A percentile compares a stretch with the other conserved stretches of the same genome.
phyloP scores from a whole-genome alignment of 2,113 vertebrate species.

The Mormyrus iriodes region DNA sequence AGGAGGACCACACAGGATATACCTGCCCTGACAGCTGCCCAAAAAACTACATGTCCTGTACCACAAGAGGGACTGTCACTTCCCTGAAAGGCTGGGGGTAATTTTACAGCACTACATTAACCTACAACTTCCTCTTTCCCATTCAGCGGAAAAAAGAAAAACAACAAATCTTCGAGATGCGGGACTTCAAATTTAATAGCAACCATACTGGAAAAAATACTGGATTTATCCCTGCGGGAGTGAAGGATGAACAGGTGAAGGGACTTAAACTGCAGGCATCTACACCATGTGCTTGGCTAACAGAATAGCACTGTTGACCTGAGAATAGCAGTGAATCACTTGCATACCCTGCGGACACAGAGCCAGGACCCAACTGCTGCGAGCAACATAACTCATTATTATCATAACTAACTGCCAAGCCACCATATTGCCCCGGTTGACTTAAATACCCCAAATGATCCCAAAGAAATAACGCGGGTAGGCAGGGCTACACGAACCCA shows the following conservation, averaged over 20 bases:
- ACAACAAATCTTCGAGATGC: background rate
- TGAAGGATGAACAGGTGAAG: background rate
- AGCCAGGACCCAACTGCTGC: background rate
- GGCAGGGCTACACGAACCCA: background rate
- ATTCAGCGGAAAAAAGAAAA: background rate
- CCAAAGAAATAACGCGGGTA: background rate
- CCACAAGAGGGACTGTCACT: background rate
- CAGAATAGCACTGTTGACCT: background rate
- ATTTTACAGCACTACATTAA: background rate
- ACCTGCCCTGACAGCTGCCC: background rate
- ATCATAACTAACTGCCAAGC: background rate
- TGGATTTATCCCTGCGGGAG: background rate
- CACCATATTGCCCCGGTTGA: background rate
- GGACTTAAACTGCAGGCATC: background rate
- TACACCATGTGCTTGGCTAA: background rate
- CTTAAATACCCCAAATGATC: background rate
- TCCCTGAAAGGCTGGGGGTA: background rate
- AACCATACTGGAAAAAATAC: background rate
- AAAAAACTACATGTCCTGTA: background rate
- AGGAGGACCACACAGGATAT: background rate
- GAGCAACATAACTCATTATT: background rate
- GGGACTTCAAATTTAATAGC: background rate
- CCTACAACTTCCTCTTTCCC: background rate
- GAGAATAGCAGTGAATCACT: background rate
- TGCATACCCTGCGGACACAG: background rate